phyloP scores from a whole-genome alignment of 2,113 vertebrate species.

The Solenodon paradoxus region DNA sequence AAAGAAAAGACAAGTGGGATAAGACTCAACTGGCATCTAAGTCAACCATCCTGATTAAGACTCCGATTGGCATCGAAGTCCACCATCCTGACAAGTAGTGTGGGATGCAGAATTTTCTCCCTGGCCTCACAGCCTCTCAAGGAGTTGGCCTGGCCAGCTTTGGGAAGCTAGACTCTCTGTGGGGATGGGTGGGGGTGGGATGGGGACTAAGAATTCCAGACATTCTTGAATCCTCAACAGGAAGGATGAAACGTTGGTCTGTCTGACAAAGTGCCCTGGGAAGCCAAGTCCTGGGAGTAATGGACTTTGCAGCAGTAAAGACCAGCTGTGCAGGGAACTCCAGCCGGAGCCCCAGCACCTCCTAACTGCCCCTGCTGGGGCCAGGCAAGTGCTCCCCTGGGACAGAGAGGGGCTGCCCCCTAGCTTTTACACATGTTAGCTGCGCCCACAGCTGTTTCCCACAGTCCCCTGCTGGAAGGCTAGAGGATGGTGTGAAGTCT shows the following conservation, averaged over 20 bases:
- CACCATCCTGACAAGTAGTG: neutral
- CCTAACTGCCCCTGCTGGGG: neutral
- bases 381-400: neutral
- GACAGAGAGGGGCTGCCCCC: neutral
- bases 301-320: too few relatives aligned
- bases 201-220: too few relatives aligned
- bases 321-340: too few relatives aligned
- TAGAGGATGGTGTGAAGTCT: neutral
- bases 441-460: neutral
- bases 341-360: neutral
- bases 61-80: neutral
- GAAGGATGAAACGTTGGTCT: neutral
- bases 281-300: too few relatives aligned
- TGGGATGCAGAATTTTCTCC: neutral
- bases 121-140: neutral
- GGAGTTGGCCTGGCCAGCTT: neutral
- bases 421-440: fast-evolving
- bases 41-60: neutral
- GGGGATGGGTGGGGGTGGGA: too few relatives aligned
- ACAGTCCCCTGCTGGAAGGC: conserved; percentile 17
- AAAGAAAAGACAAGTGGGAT: neutral
- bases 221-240: neutral
- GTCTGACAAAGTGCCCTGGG: neutral
- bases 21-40: neutral
- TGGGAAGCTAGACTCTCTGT: too few relatives aligned